A percentile compares a stretch with the other conserved stretches of the same genome.
phyloP scores from a whole-genome alignment of 2,888 invertebrate species.

The Pterostichus niger region DNA sequence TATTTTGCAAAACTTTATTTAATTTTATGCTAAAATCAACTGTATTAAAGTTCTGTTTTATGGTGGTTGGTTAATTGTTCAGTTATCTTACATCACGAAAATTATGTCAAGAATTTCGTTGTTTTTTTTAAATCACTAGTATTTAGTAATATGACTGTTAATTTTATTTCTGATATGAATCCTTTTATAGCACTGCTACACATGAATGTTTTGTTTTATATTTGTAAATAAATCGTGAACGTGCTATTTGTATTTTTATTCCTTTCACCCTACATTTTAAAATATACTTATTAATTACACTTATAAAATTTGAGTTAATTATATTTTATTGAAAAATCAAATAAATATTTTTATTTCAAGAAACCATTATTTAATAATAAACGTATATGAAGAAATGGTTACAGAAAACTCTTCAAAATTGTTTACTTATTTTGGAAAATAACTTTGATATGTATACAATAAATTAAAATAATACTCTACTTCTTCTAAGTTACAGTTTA shows the following conservation, averaged over 20 bases:
- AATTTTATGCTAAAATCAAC: too few species aligned
- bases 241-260: conserved; percentile 32
- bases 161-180: conserved; percentile 34
- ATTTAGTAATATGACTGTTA: background rate
- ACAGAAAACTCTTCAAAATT: background rate
- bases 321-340: too few species aligned
- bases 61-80: too few species aligned
- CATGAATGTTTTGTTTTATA: conserved; percentile 18
- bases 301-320: too few species aligned
- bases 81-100: background rate
- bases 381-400: too few species aligned
- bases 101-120: background rate
- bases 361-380: too few species aligned
- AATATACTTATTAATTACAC: background rate
- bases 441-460: conserved; percentile 32
- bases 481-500: background rate
- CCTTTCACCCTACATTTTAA: background rate
- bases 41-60: too few species aligned
- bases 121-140: background rate
- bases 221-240: conserved; percentile 63
- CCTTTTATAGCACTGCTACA: conserved; percentile 29
- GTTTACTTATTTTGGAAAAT: conserved; percentile 16
- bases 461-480: background rate
- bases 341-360: too few species aligned
- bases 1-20: too few species aligned